Evolutionary conservation across 2,888 invertebrate genomes (phyloP).

Genomic region (Alsophila aescularia): DNA sequence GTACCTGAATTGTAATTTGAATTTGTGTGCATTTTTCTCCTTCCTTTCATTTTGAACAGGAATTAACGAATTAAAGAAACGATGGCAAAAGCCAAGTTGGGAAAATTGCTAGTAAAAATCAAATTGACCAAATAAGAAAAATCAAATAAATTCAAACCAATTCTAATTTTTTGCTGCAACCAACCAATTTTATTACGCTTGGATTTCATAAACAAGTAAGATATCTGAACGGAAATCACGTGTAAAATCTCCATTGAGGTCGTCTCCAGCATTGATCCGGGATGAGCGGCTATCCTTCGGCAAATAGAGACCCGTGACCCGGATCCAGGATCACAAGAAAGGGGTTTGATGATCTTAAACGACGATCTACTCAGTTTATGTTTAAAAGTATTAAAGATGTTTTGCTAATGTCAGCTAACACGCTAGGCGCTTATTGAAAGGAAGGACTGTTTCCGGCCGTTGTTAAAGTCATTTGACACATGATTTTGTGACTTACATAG

Average conservation of each 20-base stretch:
- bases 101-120: neutral
- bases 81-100: too few species aligned
- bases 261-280: slow-evolving; percentile 74
- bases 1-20: too few species aligned
- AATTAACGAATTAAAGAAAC: too few species aligned
- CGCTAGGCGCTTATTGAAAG: too few species aligned
- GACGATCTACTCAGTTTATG: slow-evolving; percentile 7
- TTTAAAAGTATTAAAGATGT: too few species aligned
- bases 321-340: slow-evolving; percentile 64
- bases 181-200: slow-evolving; percentile 40
- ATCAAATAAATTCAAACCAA: neutral
- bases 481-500: too few species aligned
- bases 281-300: slow-evolving; percentile 77
- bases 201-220: slow-evolving; percentile 58
- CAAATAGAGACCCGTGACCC: slow-evolving; percentile 77
- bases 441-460: too few species aligned
- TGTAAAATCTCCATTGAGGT: slow-evolving; percentile 82
- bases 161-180: neutral
- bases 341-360: slow-evolving; percentile 44
- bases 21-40: too few species aligned
- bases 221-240: slow-evolving; percentile 73
- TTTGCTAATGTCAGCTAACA: too few species aligned
- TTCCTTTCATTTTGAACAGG: too few species aligned
- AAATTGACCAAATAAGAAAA: neutral
- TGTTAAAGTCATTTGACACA: too few species aligned